Base-by-base conservation (phyloP, 2,113 vertebrate species). In the Corythaixoides concolor region DNA sequence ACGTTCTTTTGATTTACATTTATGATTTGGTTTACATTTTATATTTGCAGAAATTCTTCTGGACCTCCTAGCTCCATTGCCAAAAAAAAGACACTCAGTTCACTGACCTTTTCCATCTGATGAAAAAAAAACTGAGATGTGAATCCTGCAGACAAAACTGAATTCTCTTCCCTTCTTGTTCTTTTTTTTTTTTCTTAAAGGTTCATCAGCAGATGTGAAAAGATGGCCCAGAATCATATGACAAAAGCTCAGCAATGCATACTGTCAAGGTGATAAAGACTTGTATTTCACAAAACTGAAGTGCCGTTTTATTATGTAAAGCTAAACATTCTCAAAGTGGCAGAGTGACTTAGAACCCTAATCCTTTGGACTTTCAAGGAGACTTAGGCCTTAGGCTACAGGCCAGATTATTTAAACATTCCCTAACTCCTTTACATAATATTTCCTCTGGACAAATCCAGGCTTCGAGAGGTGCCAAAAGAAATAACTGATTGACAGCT, bases 21-120 rank as follows among this genome's bases (percentile, higher is more conserved):
- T 85, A 58, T 56, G 9, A 49, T 74, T 87, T 85, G 35, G 10
- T 95, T 90, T 82, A 76, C 9, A 43, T 85, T 82, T 89, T 85
- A 66, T 93, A 72, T 84, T 84, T 93, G 24, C 20, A 95, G 84
- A 95, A 95, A 82, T 74, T 89, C 58, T 90, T 89, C 84, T 69
- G 62, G 58, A 87, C 53, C 21, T 93, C 77, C 45, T 68, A 66
- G 18, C 49, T 50, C 33, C 45, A 75, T 39, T 23, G 3, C 27
- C 52, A 68, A 70, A 53, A 62, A 59, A 39, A 47, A 70, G 43
- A 74, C 23, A 85, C 89, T 32, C 41, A 59, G 59, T 67, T 85
- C 66, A 73, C 23, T 58, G 66, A 66, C 32, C 35, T 93, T 89
- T 80, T 68, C 43, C 32, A 76, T 56, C 35, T 62, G 22, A 84